These are phyloP conservation scores for Nothura maculosa DNA, from an alignment of 2,797 vertebrate species.

Conservation along the genomic window DNA sequence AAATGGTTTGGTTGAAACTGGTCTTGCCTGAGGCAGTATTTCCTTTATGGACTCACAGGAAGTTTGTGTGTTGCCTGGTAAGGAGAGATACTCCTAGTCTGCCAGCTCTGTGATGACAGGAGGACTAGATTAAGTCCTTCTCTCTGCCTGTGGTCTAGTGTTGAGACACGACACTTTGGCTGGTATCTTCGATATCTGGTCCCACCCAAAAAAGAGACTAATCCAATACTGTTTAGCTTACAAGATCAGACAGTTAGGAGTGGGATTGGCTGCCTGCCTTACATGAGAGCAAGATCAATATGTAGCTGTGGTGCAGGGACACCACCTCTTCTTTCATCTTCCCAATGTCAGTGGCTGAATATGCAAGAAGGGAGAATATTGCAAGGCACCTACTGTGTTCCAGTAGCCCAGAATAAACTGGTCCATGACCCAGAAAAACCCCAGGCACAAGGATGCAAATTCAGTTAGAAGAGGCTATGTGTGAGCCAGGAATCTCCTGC, in stretches of 20 bases:
- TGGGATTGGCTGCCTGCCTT: conserved; percentile 18
- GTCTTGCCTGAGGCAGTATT: conserved; percentile 5
- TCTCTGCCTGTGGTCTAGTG: conserved; percentile 42
- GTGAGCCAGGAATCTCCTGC: background rate
- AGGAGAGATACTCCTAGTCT: conserved; percentile 11
- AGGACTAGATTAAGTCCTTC: background rate
- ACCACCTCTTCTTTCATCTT: background rate
- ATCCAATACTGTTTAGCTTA: conserved; percentile 27
- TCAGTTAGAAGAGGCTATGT: background rate
- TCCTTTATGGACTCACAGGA: background rate
- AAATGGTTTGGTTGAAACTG: background rate
- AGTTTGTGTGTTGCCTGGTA: background rate
- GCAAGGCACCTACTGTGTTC: background rate
- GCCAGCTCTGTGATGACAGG: conserved; percentile 28
- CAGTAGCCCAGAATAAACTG: background rate
- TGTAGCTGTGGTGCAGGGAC: background rate
- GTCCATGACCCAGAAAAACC: background rate
- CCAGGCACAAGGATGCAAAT: background rate
- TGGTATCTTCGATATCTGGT: conserved; percentile 45
- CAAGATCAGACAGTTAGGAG: background rate
- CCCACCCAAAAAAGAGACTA: conserved; percentile 31
- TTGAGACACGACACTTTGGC: conserved; percentile 45
- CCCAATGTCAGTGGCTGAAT: background rate
- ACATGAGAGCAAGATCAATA: background rate
- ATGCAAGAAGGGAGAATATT: background rate